A percentile compares a stretch with the other conserved stretches of the same genome.
Conservation (phyloP, 2,797 vertebrate genomes). For the Acomys russatus region DNA sequence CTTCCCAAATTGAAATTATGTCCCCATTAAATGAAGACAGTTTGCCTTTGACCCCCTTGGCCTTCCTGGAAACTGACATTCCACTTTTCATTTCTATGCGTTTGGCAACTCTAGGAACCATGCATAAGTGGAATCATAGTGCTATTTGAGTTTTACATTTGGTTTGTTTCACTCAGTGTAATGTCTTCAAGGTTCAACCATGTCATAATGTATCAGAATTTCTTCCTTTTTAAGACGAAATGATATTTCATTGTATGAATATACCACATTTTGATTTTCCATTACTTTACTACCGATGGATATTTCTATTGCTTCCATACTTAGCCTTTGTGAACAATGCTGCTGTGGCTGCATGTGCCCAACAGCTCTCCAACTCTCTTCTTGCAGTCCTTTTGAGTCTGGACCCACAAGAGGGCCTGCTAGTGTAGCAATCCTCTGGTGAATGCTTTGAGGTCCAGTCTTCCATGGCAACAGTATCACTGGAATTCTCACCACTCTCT, state of each 20-base stretch:
- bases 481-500: no score
- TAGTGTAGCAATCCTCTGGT: no score
- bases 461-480: accelerated
- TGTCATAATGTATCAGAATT: accelerated
- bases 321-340: background rate
- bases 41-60: background rate
- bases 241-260: accelerated
- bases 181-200: background rate
- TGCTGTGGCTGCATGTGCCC: accelerated
- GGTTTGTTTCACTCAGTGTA: background rate
- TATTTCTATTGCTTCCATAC: accelerated
- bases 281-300: background rate
- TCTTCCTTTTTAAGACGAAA: background rate
- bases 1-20: background rate
- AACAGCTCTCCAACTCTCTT: background rate
- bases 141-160: background rate
- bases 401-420: background rate
- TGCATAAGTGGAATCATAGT: accelerated
- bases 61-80: background rate
- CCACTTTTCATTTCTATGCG: background rate
- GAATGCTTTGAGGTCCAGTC: no score
- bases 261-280: background rate
- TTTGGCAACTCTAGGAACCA: background rate
- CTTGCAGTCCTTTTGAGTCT: background rate
- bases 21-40: background rate